Conservation (phyloP, 2,113 vertebrate species). For the Tor tambroides region DNA sequence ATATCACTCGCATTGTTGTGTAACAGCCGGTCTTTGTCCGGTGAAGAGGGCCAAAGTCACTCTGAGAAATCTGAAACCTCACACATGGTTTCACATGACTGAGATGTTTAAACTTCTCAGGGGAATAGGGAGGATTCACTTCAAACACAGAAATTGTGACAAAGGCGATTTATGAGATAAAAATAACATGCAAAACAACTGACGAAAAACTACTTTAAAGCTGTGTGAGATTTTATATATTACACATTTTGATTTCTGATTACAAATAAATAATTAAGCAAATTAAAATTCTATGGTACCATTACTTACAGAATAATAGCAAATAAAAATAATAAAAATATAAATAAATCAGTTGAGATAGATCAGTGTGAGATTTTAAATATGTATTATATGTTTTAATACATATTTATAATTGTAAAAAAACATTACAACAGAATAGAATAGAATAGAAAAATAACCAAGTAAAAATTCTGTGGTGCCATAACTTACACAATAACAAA, state of each 20-base stretch:
- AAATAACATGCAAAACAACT: neutral
- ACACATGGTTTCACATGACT: slow-evolving; percentile 27
- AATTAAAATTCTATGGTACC: neutral
- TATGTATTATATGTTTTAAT: neutral
- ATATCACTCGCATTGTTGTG: slow-evolving; percentile 24
- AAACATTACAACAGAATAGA: too few relatives aligned
- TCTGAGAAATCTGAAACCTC: slow-evolving; percentile 33
- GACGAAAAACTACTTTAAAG: neutral
- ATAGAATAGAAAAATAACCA: too few relatives aligned
- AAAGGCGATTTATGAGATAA: neutral
- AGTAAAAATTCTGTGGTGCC: neutral
- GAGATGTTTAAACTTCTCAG: neutral
- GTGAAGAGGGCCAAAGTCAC: slow-evolving; percentile 10
- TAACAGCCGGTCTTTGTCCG: slow-evolving; percentile 38
- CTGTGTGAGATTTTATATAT: neutral
- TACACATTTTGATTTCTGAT: neutral
- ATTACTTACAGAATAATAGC: neutral
- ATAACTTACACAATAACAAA: neutral
- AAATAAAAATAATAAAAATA: neutral
- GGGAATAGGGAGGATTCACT: slow-evolving; percentile 26
- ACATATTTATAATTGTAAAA: neutral
- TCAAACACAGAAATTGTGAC: neutral
- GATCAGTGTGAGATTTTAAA: neutral
- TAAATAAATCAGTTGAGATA: neutral
- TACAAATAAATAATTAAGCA: neutral